Base-by-base conservation (phyloP, 2,888 invertebrate species). In the Pinctada fucata region DNA sequence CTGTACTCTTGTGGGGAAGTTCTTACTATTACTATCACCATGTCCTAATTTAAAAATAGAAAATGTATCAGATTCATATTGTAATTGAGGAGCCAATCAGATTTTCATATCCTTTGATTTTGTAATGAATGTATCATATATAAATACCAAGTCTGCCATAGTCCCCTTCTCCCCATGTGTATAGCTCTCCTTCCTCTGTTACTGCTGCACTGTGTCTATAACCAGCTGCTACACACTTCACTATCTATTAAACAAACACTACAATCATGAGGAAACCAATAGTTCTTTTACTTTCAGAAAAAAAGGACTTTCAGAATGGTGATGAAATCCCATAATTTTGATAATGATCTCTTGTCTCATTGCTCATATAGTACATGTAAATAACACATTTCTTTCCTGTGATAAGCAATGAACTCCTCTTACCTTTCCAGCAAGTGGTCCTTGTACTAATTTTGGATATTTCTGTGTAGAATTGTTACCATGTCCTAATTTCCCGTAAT, bases 141-240 rank as follows among this genome's bases (percentile, higher is more conserved):
- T 58, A 58, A 58, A 58, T 92, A 79, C 93, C 93, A 49, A 95
- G 91, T 74, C 95, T 92, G 1, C 95, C 95, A 89, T 94, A 94
- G 88, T 95, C 95, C 13, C 95, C 95, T 89, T 94, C 94, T 31
- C 95, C 95, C 91, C 95, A 95, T 0, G 95, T 95, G 88, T 94
- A 95, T 51, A 95, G 91, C 87, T 94, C 94, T 8, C 95, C 95
- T 86, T 95, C 94, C 13, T 93, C 93, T 0, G 95, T 95, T 3
- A 95, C 94, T 2, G 94, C 95, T 3, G 95, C 95, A 90, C 94
- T 94, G 88, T 95, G 95, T 85, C 95, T 94, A 88, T 94, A 95
- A 1, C 95, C 95, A 86, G 95, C 95, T 93, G 83, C 95, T 91
- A 76, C 94, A 93, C 92, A 93, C 82, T 81, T 88, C 65, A 90